These are phyloP conservation scores for Myrmecobius fasciatus DNA, from an alignment of 2,113 vertebrate genomes.

Conservation along the genomic window DNA sequence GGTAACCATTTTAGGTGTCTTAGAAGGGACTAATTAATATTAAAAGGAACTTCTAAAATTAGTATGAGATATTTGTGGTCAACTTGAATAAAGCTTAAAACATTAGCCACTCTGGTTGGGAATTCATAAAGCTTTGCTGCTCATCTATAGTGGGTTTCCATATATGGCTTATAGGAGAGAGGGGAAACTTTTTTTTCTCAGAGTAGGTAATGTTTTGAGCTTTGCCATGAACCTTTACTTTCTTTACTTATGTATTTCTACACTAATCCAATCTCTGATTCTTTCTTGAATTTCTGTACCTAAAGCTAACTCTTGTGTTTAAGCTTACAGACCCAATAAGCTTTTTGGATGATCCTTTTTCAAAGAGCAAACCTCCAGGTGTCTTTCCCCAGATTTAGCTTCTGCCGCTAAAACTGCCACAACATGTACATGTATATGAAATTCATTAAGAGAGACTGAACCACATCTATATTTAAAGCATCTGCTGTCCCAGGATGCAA, in stretches of 20 bases:
- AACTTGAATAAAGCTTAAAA: conserved; percentile 6
- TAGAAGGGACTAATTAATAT: conserved; percentile 1
- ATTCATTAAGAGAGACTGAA: conserved; percentile 36
- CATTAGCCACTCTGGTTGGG: neutral
- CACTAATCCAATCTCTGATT: neutral
- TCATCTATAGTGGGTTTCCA: neutral
- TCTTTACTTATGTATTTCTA: fast-evolving
- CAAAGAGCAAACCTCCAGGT: neutral
- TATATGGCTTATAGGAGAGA: neutral
- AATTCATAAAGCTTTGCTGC: neutral
- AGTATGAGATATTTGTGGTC: neutral
- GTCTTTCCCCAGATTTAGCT: neutral
- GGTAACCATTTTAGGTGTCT: neutral
- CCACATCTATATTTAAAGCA: conserved; percentile 24
- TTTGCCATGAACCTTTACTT: neutral
- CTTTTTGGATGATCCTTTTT: neutral
- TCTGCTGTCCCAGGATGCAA: neutral
- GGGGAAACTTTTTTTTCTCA: neutral
- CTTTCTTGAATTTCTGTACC: neutral
- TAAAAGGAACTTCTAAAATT: neutral
- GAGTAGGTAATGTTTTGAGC: neutral
- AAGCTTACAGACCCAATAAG: fast-evolving
- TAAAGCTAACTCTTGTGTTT: fast-evolving
- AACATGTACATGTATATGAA: conserved; percentile 10
- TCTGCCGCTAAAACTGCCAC: neutral